These are phyloP conservation scores for Chaunax sp. DNA, from an alignment of 2,797 vertebrate genomes.

Conservation along the genomic window DNA sequence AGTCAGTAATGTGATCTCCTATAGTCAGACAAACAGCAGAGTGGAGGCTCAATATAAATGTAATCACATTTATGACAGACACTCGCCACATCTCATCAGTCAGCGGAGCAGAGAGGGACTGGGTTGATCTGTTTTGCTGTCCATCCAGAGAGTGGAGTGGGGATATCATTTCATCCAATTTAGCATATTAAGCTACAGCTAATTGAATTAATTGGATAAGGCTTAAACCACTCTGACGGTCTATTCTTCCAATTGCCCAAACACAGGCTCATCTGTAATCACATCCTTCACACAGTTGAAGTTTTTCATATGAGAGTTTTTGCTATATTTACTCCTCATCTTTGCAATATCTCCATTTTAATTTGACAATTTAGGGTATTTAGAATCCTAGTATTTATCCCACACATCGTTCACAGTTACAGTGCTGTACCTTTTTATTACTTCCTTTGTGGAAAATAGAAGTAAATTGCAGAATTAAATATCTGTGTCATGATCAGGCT, in stretches of 20 bases:
- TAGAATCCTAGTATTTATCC: slow-evolving; percentile 1
- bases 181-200: slow-evolving; percentile 46
- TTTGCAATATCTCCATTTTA: neutral
- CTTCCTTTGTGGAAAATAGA: neutral
- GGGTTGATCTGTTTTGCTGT: slow-evolving; percentile 55
- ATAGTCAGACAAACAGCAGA: slow-evolving; percentile 48
- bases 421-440: neutral
- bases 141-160: slow-evolving; percentile 37
- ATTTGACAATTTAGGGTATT: neutral
- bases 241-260: slow-evolving; percentile 23
- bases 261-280: slow-evolving; percentile 40
- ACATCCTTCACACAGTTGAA: slow-evolving; percentile 28
- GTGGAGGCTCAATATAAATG: slow-evolving; percentile 56
- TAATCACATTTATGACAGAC: slow-evolving; percentile 77
- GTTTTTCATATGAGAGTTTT: slow-evolving; percentile 32
- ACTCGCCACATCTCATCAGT: slow-evolving; percentile 67
- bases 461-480: neutral
- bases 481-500: slow-evolving; percentile 22
- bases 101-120: slow-evolving; percentile 37
- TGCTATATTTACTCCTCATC: slow-evolving; percentile 1
- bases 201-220: slow-evolving; percentile 66
- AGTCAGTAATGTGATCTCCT: slow-evolving; percentile 65
- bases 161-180: slow-evolving; percentile 66
- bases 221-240: slow-evolving; percentile 30
- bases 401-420: neutral